These are phyloP conservation scores for Griposia aprilina DNA, from an alignment of 2,888 invertebrate species.

Conservation along the genomic window DNA sequence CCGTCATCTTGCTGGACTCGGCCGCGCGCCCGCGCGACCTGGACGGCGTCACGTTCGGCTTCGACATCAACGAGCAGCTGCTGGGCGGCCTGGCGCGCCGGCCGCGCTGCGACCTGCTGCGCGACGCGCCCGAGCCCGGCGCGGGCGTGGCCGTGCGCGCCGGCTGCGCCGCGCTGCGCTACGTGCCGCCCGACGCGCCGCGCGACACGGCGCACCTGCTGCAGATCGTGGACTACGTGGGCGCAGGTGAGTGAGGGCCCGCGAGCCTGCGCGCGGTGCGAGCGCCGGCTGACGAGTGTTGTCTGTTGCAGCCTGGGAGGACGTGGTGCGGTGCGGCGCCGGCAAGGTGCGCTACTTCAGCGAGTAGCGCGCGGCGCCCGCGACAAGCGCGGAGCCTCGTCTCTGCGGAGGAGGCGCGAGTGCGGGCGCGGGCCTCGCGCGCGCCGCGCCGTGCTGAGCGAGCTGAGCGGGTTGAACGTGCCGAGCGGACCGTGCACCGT, in stretches of 20 bases:
- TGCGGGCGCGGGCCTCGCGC: slow-evolving; percentile 21
- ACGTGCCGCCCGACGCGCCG: slow-evolving; percentile 77
- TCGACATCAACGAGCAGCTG: slow-evolving; percentile 94
- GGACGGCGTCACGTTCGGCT: slow-evolving; percentile 95
- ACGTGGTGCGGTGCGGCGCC: slow-evolving; percentile 90
- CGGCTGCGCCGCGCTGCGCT: slow-evolving; percentile 75
- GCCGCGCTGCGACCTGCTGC: slow-evolving; percentile 78
- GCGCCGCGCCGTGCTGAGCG: not conserved
- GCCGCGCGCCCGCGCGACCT: slow-evolving; percentile 88
- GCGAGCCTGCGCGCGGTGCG: not conserved
- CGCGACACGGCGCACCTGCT: slow-evolving; percentile 74
- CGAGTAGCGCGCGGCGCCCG: slow-evolving; percentile 75
- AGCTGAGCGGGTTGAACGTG: not conserved
- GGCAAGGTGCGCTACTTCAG: slow-evolving; percentile 88
- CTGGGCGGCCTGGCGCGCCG: slow-evolving; percentile 85
- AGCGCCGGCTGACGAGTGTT: slow-evolving; percentile 5
- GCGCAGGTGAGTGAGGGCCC: slow-evolving; percentile 72
- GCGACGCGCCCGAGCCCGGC: slow-evolving; percentile 69
- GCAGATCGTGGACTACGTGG: slow-evolving; percentile 84
- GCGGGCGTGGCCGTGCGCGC: slow-evolving; percentile 53
- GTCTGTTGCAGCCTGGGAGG: slow-evolving; percentile 93
- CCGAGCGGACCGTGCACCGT: not conserved
- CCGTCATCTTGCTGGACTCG: slow-evolving; percentile 94
- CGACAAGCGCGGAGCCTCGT: too few relatives aligned
- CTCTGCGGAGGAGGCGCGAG: too few relatives aligned